Percentiles rank a stretch among this genome's conserved stretches.
Evolutionary conservation across 2,113 vertebrate species (phyloP).

Genomic region (Ptychochromis oligacanthus): DNA sequence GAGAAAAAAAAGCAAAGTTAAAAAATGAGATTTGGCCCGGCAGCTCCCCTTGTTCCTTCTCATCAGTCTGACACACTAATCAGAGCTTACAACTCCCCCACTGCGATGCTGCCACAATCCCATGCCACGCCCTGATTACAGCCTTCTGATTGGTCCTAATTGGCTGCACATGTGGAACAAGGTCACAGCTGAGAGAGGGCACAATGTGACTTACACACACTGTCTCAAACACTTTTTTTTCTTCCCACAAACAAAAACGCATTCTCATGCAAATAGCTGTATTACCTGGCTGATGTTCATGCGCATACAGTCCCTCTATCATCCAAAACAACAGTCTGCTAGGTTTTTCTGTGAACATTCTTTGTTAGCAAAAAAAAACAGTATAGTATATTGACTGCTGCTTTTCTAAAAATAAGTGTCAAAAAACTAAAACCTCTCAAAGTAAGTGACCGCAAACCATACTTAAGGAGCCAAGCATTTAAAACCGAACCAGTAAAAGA

Average conservation of each 20-base stretch:
- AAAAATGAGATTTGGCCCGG: conserved; percentile 31
- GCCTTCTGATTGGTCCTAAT: conserved; percentile 80
- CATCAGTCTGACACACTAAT: conserved; percentile 72
- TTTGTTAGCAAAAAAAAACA: background rate
- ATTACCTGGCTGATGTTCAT: background rate
- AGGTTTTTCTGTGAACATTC: background rate
- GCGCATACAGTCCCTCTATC: background rate
- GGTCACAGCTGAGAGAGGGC: conserved; percentile 51
- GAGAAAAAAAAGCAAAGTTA: conserved; percentile 13
- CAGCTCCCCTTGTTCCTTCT: conserved; percentile 50
- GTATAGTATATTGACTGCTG: conserved; percentile 27
- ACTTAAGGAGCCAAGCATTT: conserved; percentile 41
- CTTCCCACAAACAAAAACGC: background rate
- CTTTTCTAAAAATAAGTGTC: conserved; percentile 67
- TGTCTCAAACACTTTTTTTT: background rate
- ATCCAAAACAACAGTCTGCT: background rate
- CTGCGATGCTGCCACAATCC: conserved; percentile 50
- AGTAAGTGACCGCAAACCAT: conserved; percentile 55
- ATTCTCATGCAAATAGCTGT: background rate
- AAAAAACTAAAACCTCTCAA: conserved; percentile 45
- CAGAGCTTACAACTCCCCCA: conserved; percentile 55
- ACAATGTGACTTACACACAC: conserved; percentile 15
- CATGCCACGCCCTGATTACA: conserved; percentile 72
- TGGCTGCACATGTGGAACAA: conserved; percentile 76
- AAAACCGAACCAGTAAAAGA: conserved; percentile 40